These are phyloP conservation scores for Rhopalosiphum nymphaeae DNA, from an alignment of 2,888 invertebrate genomes.

Conservation along the genomic window DNA sequence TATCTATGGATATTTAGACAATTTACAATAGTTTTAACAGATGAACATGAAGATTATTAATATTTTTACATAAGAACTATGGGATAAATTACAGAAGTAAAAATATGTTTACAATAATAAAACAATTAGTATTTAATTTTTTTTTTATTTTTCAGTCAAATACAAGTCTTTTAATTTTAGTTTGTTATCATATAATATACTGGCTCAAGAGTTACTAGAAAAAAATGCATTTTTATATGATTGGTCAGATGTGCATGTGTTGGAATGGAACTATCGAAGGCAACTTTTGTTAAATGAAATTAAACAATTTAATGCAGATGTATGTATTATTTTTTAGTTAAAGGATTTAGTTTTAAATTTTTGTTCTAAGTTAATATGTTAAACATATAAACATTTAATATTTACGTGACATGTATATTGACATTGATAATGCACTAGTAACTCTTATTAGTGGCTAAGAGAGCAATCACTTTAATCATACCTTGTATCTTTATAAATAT, in stretches of 20 bases:
- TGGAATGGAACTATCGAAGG: slow-evolving; percentile 81
- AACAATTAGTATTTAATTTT: neutral
- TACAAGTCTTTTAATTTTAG: slow-evolving; percentile 47
- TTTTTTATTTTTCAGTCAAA: slow-evolving; percentile 27
- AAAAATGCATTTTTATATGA: slow-evolving; percentile 82
- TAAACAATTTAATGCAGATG: slow-evolving; percentile 74
- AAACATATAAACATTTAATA: neutral
- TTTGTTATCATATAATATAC: slow-evolving; percentile 79
- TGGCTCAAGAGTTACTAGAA: slow-evolving; percentile 85
- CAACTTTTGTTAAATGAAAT: slow-evolving; percentile 75
- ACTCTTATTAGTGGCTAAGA: neutral
- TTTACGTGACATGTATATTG: neutral
- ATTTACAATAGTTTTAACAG: no score
- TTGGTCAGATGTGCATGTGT: slow-evolving; percentile 73
- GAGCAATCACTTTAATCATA: neutral
- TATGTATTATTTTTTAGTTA: slow-evolving; percentile 69
- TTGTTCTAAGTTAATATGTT: neutral
- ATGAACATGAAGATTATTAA: no score
- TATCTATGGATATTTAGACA: no score
- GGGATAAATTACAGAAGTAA: no score
- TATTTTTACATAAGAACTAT: no score
- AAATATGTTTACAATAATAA: no score
- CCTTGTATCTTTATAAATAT: neutral
- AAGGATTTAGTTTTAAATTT: neutral
- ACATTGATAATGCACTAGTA: neutral